These are phyloP conservation scores for Callionymus lyra DNA, from an alignment of 2,113 vertebrate genomes.

Conservation along the genomic window DNA sequence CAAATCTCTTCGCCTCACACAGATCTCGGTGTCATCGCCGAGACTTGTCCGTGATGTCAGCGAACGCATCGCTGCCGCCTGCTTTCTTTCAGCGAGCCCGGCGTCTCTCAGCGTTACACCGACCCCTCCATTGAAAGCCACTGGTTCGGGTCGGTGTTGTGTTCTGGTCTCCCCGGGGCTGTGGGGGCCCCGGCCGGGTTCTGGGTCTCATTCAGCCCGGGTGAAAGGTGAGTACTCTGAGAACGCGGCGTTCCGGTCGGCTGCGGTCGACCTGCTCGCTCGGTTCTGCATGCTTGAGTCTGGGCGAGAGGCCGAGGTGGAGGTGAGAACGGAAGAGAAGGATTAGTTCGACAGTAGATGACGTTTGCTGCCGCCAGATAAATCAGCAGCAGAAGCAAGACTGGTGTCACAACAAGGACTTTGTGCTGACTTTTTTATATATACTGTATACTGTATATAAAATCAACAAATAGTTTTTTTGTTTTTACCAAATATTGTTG, in stretches of 20 bases:
- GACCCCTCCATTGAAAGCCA: conserved; percentile 21
- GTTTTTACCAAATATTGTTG: too few relatives aligned
- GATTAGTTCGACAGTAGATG: conserved; percentile 22
- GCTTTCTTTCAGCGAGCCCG: conserved; percentile 18
- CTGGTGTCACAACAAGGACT: too few relatives aligned
- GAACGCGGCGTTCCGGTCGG: conserved; percentile 63
- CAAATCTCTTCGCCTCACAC: neutral
- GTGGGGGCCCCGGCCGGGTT: conserved; percentile 31
- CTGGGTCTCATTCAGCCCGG: conserved; percentile 50
- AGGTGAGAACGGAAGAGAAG: conserved; percentile 13
- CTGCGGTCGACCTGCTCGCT: conserved; percentile 49
- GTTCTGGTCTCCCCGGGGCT: conserved; percentile 53
- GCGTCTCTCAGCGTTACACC: conserved; percentile 33
- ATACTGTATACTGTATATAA: too few relatives aligned
- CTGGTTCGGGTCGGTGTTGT: conserved; percentile 41
- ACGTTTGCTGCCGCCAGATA: conserved; percentile 5
- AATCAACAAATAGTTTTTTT: too few relatives aligned
- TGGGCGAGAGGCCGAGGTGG: conserved; percentile 31
- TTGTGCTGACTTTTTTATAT: too few relatives aligned
- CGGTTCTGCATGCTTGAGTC: conserved; percentile 65
- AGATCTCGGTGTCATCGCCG: conserved; percentile 19
- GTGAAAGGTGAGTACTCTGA: conserved; percentile 71
- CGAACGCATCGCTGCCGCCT: conserved; percentile 23
- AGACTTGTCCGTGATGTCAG: conserved; percentile 23
- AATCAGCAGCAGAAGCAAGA: conserved; percentile 11